Evolutionary conservation across 2,797 vertebrate species (phyloP), one percentile per base, ranked within the genome.

Genomic region (Sebastes cheni): DNA sequence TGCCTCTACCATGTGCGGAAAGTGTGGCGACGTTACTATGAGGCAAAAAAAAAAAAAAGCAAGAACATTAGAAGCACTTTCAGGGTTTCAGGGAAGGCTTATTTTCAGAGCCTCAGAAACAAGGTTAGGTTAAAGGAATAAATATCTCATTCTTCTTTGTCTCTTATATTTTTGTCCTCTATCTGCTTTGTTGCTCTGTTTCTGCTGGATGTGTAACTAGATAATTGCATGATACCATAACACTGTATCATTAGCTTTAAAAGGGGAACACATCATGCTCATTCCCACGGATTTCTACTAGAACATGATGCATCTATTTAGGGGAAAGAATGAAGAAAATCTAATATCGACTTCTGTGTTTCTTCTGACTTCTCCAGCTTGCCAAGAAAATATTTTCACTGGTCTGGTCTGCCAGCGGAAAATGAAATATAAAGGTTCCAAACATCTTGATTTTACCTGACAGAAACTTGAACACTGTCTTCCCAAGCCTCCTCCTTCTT

Each of bases 31-130:
- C n/a, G 39, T 75, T 81, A 54, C 83, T 18, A 27, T 32, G 42
- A 67, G 42, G 34, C 4, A 9, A 9, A 59, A 68, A 23, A 70
- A 68, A 60, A 58, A 68, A 22, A 72, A 67, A 29, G 46, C 74
- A 70, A 65, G 67, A 83, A 56, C 72, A 6, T 70, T 72, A 27
- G 11, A 23, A 65, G 42, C 60, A 66, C 16, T 75, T 74, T 55
- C 64, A 72, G 67, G 59, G 72, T 9, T 29, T 29, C 27, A 82
- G 27, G 22, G n/a, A 12, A 64, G 18, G 69, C 39, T 83, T 82
- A 67, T 81, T 86, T 10, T 88, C 84, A 68, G 77, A 78, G 50
- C 27, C 30, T 65, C 58, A 36, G 39, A 74, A 77, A 86, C 39
- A 59, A 80, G 71, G 69, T 62, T 23, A 80, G 54, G 66, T 66